These are phyloP conservation scores for Bufo gargarizans DNA, from an alignment of 2,113 vertebrate genomes.

Conservation along the genomic window DNA sequence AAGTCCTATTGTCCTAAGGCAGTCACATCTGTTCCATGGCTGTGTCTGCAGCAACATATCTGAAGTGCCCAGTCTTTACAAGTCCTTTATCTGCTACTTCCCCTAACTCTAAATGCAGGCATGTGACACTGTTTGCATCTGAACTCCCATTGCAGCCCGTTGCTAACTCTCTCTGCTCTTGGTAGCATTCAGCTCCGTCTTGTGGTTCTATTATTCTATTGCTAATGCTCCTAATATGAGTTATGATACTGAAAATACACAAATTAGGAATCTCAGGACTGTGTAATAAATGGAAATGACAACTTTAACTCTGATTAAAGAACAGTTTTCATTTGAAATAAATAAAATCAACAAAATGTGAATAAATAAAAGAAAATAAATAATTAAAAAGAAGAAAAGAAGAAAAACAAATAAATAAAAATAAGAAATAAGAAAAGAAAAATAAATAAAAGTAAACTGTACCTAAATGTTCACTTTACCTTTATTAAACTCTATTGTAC, in stretches of 20 bases:
- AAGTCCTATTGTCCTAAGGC: constrained; percentile 55
- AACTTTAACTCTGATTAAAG: too few relatives aligned
- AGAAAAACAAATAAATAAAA: too few relatives aligned
- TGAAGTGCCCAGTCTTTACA: constrained; percentile 41
- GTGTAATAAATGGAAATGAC: too few relatives aligned
- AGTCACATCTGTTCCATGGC: constrained; percentile 53
- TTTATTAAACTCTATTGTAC: too few relatives aligned
- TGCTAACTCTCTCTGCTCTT: background rate
- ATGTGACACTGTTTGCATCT: constrained; percentile 52
- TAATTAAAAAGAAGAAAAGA: too few relatives aligned
- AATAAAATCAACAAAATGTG: too few relatives aligned
- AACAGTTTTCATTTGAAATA: too few relatives aligned
- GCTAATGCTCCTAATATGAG: background rate
- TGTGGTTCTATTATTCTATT: background rate
- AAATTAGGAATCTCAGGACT: background rate
- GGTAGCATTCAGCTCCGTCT: background rate
- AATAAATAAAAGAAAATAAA: too few relatives aligned
- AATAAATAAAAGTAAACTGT: too few relatives aligned
- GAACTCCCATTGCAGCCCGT: background rate
- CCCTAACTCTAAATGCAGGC: constrained; percentile 16
- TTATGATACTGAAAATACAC: background rate
- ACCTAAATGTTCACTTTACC: too few relatives aligned
- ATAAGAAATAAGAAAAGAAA: too few relatives aligned
- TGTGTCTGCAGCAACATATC: constrained; percentile 43
- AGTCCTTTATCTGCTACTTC: constrained; percentile 42